Evolutionary conservation across 2,888 invertebrate species (phyloP), one percentile per base, ranked within the genome.

Genomic region (Hemaris fuciformis): DNA sequence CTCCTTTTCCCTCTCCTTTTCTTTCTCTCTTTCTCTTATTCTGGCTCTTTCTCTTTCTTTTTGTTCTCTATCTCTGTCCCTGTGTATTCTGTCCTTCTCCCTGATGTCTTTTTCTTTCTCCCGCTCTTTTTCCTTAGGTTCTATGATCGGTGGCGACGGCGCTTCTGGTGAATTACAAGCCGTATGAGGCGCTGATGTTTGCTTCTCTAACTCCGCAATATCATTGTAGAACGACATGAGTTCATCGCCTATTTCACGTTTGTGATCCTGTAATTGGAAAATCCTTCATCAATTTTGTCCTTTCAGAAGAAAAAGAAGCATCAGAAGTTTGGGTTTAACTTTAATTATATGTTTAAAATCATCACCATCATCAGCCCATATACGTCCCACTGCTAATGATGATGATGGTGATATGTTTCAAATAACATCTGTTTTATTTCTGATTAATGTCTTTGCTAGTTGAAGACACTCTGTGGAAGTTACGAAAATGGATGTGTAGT

Each of bases 161-260:
- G 74, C 76, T 22, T 75, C 77, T 2, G 79, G 80, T 1, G 80
- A 73, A 64, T 66, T 48, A 64, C 71, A 18, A 1, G 74, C 68
- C 1, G 71, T 68, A 61, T 61, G 73, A 8, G 71, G 77, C 0
- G 70, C 66, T 0, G 75, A 69, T 0, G 75, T 62, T 0, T 73
- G 69, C 46, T 89, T 88, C 68, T 94, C 93, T 1, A 93, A 65
- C 56, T 91, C 87, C 0, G 93, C 94, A 25, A 94, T 83, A 64
- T 94, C 94, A 67, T 85, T 93, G 84, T 94, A 94, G 83, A 94
- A 94, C 0, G 93, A 93, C 22, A 87, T 81, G 0, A 94, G 77
- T 62, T 93, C 93, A 23, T 93, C 93, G 20, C 89, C 88, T 13
- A 93, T 88, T 62, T 88, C 88, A 62, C 82, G 83, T 62, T 85